Percentiles rank a stretch among this genome's conserved stretches.
These are phyloP conservation scores for Halcyon senegalensis DNA, from an alignment of 2,113 vertebrate genomes.

Conservation along the genomic window DNA sequence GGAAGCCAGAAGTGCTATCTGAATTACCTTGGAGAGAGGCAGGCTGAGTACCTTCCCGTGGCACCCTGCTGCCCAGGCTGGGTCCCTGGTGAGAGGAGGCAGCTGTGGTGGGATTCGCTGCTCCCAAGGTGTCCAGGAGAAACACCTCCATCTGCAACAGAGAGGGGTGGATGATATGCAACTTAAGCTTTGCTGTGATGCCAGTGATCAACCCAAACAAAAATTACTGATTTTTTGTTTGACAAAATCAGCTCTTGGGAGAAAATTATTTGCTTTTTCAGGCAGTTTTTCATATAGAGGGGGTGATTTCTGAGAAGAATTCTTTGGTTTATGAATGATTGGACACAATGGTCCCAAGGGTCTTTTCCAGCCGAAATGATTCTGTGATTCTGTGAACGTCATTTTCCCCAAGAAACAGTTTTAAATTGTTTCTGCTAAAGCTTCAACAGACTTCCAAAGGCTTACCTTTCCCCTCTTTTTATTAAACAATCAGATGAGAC, in stretches of 20 bases:
- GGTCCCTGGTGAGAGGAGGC: neutral
- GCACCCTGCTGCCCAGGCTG: neutral
- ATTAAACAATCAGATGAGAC: neutral
- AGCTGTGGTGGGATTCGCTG: neutral
- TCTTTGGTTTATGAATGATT: neutral
- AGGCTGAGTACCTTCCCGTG: rapidly evolving
- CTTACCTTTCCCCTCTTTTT: neutral
- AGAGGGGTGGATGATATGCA: neutral
- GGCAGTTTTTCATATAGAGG: neutral
- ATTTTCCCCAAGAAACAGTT: neutral
- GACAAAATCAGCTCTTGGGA: neutral
- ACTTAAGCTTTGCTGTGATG: neutral
- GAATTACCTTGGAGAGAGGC: neutral
- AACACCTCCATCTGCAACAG: rapidly evolving
- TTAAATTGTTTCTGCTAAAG: neutral
- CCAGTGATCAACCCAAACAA: neutral
- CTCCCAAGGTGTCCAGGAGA: neutral
- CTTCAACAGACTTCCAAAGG: neutral
- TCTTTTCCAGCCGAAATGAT: no score
- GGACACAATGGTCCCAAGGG: no score
- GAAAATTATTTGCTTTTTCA: neutral
- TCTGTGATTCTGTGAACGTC: neutral
- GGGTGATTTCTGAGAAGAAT: neutral
- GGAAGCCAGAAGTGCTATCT: neutral
- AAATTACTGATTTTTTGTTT: neutral